These are phyloP conservation scores for Netelia virgata DNA, from an alignment of 2,888 invertebrate genomes.

Conservation along the genomic window DNA sequence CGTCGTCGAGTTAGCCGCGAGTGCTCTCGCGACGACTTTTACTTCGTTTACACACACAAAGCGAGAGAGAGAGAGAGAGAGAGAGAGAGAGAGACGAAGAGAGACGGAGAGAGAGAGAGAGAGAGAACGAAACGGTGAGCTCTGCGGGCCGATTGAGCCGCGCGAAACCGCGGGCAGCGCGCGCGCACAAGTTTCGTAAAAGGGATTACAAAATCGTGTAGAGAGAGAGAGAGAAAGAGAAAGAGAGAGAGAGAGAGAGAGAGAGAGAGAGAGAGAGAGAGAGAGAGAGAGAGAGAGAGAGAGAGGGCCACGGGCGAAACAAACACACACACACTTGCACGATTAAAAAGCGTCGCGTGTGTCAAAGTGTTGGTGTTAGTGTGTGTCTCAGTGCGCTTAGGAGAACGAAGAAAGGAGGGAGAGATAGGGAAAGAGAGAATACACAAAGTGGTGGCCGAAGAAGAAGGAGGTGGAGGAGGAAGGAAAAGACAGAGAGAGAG, in stretches of 20 bases:
- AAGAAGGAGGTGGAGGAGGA: conserved; percentile 23
- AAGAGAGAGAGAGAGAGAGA: conserved; percentile 34
- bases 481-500: conserved; percentile 39
- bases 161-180: conserved; percentile 69
- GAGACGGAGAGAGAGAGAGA: conserved; percentile 64
- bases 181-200: conserved; percentile 78
- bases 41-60: conserved; percentile 50
- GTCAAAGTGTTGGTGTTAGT: background rate
- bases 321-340: conserved; percentile 15
- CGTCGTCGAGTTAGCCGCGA: conserved; percentile 62
- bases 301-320: conserved; percentile 48
- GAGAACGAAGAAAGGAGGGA: conserved; percentile 47
- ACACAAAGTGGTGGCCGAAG: conserved; percentile 20
- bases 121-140: conserved; percentile 29
- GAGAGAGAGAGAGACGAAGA: conserved; percentile 60
- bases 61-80: conserved; percentile 68
- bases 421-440: conserved; percentile 52
- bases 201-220: conserved; percentile 81
- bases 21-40: conserved; percentile 68
- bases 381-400: conserved; percentile 14
- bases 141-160: conserved; percentile 55
- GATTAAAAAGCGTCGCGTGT: conserved; percentile 52
- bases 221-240: conserved; percentile 72
- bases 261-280: conserved; percentile 59
- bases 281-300: conserved; percentile 37